Base-by-base conservation (phyloP, 2,113 vertebrate species). In the Geothlypis trichas region DNA sequence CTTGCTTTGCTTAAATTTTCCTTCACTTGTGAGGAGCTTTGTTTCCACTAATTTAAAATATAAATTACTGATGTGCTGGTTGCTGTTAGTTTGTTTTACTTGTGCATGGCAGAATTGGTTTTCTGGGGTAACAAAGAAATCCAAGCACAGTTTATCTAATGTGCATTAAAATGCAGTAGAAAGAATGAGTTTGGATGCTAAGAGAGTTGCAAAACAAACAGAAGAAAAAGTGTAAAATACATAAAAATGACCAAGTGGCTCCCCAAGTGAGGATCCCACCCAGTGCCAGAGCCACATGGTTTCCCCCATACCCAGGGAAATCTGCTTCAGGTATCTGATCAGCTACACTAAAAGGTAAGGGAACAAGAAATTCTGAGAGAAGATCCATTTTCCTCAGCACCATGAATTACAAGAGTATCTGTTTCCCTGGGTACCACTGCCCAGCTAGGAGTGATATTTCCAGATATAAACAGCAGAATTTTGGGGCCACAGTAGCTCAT, bases 71-170 rank as follows among this genome's bases (percentile, higher is more conserved):
- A 54, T 46, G 13, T 61, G 21, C 8, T 78, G 23, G 3, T 18
- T 59, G 6, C 5, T 31, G 9, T 7, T 42, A 13, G 37, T 67
- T 46, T 37, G 17, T 62, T 84, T 74, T 20, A 59, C 1, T 84
- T 74, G 17, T 47, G 27, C 57, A 58, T 12, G 15, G 7, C 8
- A 87, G 33, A 85, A 37, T 10, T 47, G 10, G 4, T 9, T 75
- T 75, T 62, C 33, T 27, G 13, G 6, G 6, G 8, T 39, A 76
- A 35, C 16, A n/a, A 49, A 52, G 44, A 89, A 84, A 76, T 52
- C 5, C 11, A 62, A 75, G 14, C 1, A 0, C 18, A 13, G 12
- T 11, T 57, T 35, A 57, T 7, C 24, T 54, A 58, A 66, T 0
- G 0, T 20, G 2, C 31, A 24, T n/a, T 15, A 76, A 90, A 80